phyloP scores from a whole-genome alignment of 2,113 vertebrate species.

The Alouatta palliata region DNA sequence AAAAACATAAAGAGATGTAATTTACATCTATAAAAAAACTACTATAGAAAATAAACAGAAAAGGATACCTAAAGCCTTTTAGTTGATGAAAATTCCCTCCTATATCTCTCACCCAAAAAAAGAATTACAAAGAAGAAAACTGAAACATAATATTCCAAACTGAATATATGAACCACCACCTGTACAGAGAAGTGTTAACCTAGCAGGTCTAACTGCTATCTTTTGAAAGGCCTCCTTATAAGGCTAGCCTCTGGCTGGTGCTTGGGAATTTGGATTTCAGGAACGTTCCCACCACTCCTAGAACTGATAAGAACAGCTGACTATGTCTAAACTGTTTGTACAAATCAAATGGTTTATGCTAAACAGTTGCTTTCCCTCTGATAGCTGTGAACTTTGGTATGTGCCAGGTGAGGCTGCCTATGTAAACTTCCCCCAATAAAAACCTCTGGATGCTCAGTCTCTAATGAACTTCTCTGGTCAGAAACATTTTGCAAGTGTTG shows the following conservation, averaged over 20 bases:
- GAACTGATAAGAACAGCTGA: too few species aligned
- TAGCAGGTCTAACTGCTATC: too few species aligned
- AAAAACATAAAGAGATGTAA: neutral
- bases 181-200: too few species aligned
- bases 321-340: too few species aligned
- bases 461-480: too few species aligned
- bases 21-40: neutral
- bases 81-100: neutral
- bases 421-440: neutral
- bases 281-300: too few species aligned
- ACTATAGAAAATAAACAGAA: neutral
- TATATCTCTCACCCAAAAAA: neutral
- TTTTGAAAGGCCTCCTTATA: neutral
- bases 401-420: neutral
- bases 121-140: neutral
- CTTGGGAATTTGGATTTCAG: too few species aligned
- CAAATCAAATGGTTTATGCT: too few species aligned
- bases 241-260: neutral
- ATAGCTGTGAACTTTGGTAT: neutral
- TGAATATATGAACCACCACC: neutral
- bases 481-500: too few species aligned
- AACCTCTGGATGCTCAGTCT: neutral
- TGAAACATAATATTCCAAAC: neutral
- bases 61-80: neutral
- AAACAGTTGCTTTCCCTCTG: neutral